A percentile compares a stretch with the other conserved stretches of the same genome.
These are phyloP conservation scores for Falco novaeseelandiae DNA, from an alignment of 2,797 vertebrate genomes.

Conservation along the genomic window DNA sequence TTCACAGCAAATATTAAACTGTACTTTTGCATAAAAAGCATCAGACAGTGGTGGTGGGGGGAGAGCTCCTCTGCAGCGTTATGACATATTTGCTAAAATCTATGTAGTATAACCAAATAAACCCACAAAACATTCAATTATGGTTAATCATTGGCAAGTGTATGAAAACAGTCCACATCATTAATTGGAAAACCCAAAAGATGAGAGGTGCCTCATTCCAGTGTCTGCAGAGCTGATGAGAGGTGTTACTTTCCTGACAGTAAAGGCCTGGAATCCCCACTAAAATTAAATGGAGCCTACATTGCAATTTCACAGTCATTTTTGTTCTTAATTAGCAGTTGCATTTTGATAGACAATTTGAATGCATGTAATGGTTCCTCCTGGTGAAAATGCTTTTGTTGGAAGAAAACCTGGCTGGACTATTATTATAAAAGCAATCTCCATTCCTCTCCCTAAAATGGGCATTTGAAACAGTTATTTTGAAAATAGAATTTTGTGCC, in stretches of 20 bases:
- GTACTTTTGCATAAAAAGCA: neutral
- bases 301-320: conserved; percentile 68
- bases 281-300: conserved; percentile 59
- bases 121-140: neutral
- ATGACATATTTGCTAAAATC: conserved; percentile 12
- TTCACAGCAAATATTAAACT: neutral
- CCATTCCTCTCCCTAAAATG: neutral
- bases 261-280: conserved; percentile 17
- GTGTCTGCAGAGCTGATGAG: conserved; percentile 31
- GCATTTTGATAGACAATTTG: conserved; percentile 54
- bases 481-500: neutral
- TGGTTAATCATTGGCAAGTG: neutral
- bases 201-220: neutral
- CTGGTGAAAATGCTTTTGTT: neutral
- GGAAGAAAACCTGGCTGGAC: neutral
- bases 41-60: neutral
- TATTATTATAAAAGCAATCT: neutral
- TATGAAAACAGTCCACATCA: conserved; percentile 33
- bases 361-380: conserved; percentile 20
- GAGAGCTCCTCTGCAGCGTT: neutral
- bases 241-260: conserved; percentile 56
- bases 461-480: neutral
- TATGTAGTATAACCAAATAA: neutral
- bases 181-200: conserved; percentile 45
- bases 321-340: conserved; percentile 71